Conservation (phyloP, 2,888 invertebrate species). For the Lamproptera curius region DNA sequence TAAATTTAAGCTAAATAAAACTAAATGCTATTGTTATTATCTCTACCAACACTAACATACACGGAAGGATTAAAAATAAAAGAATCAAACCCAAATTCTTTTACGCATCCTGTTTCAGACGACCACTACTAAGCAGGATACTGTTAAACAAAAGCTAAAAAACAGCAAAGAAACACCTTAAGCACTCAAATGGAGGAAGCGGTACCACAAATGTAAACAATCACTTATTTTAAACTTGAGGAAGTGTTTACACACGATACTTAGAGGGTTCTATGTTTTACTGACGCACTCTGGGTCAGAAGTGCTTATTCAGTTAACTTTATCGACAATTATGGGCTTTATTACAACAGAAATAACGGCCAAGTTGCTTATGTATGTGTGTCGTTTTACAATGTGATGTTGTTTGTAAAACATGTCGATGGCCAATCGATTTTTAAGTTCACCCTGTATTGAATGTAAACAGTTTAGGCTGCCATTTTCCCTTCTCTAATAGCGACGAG, state of each 20-base stretch:
- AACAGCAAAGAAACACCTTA: slow-evolving; percentile 17
- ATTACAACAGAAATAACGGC: neutral
- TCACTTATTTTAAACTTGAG: slow-evolving; percentile 28
- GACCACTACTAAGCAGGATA: too few species aligned
- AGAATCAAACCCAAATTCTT: too few species aligned
- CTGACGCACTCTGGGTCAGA: slow-evolving; percentile 13
- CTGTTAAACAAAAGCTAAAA: slow-evolving; percentile 13
- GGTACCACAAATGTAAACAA: slow-evolving; percentile 27
- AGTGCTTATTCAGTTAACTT: neutral
- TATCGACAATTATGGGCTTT: slow-evolving; percentile 3
- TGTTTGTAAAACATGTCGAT: slow-evolving; percentile 17
- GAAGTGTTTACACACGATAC: slow-evolving; percentile 24
- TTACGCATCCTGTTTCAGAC: too few species aligned
- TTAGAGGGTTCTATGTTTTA: slow-evolving; percentile 19
- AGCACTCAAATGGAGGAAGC: slow-evolving; percentile 26
- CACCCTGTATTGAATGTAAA: neutral
- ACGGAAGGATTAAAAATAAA: too few species aligned
- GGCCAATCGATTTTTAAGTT: slow-evolving; percentile 13
- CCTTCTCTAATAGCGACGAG: neutral
- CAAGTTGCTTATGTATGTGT: neutral
- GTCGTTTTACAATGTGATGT: slow-evolving; percentile 7
- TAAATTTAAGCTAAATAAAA: too few species aligned
- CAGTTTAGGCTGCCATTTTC: neutral
- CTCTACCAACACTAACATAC: too few species aligned
- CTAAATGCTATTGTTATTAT: too few species aligned